A percentile compares a stretch with the other conserved stretches of the same genome.
Conservation (phyloP, 2,797 vertebrate genomes). For the Typhlichthys eigenmanni region DNA sequence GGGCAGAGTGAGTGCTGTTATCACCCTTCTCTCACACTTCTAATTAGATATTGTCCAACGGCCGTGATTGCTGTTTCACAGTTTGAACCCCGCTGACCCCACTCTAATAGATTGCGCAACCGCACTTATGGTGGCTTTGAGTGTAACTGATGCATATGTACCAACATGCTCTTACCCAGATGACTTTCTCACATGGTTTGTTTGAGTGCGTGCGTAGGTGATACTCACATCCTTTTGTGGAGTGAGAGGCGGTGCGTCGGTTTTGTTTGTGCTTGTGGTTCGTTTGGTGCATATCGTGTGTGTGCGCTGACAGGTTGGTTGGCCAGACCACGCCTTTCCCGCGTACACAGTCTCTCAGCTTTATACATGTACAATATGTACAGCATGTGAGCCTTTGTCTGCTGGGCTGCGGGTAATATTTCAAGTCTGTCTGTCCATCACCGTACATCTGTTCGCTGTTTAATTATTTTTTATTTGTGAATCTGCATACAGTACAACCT, state of each 20-base stretch:
- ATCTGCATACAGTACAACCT: background rate
- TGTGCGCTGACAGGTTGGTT: conserved; percentile 4
- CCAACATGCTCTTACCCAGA: conserved; percentile 8
- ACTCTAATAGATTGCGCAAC: conserved; percentile 55
- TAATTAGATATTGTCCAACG: conserved; percentile 77
- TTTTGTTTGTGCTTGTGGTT: conserved; percentile 12
- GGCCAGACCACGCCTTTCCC: background rate
- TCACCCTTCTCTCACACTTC: conserved; percentile 57
- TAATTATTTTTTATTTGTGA: background rate
- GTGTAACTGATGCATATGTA: conserved; percentile 24
- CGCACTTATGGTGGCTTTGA: conserved; percentile 25
- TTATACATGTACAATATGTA: too few relatives aligned
- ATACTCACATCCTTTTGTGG: background rate
- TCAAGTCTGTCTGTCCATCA: too few relatives aligned
- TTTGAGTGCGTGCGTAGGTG: too few relatives aligned
- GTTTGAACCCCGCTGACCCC: conserved; percentile 54
- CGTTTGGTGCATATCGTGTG: conserved; percentile 6
- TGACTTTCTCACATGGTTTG: too few relatives aligned
- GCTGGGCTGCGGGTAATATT: too few relatives aligned
- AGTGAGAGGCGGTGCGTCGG: conserved; percentile 11
- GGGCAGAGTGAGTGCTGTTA: conserved; percentile 32
- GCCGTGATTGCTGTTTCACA: conserved; percentile 51
- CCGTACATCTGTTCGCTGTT: background rate
- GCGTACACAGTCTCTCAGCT: background rate
- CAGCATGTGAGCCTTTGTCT: too few relatives aligned